Percentiles rank a stretch among this genome's conserved stretches.
phyloP scores from a whole-genome alignment of 2,113 vertebrate genomes.

The Sinocyclocheilus anophthalmus region DNA sequence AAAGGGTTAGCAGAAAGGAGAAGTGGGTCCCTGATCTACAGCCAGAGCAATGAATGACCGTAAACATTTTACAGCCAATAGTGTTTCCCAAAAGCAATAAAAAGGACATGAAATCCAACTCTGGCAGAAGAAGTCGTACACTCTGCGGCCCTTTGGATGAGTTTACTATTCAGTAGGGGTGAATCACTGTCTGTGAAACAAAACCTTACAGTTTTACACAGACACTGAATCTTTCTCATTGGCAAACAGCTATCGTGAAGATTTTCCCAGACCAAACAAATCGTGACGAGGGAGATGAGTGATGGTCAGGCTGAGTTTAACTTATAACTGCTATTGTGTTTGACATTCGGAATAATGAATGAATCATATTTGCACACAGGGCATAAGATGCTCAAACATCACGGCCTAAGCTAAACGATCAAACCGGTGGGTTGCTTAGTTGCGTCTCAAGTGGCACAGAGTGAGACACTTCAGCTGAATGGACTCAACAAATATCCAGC shows the following conservation, averaged over 20 bases:
- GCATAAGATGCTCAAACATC: conserved; percentile 28
- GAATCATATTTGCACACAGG: conserved; percentile 29
- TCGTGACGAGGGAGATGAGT: conserved; percentile 49
- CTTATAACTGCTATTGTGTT: background rate
- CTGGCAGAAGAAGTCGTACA: conserved; percentile 17
- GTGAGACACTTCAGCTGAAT: conserved; percentile 59
- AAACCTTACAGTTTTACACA: conserved; percentile 16
- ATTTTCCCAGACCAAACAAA: conserved; percentile 54
- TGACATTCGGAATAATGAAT: conserved; percentile 23
- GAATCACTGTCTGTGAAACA: conserved; percentile 31
- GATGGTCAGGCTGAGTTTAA: background rate
- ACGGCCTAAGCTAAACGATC: conserved; percentile 14
- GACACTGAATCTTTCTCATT: conserved; percentile 3
- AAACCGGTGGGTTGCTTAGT: conserved; percentile 42
- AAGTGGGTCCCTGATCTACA: conserved; percentile 78
- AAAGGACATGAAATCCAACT: conserved; percentile 73
- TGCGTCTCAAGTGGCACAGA: conserved; percentile 26
- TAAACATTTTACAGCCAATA: conserved; percentile 77
- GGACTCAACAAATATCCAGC: conserved; percentile 65
- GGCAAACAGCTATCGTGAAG: conserved; percentile 7
- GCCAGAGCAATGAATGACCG: conserved; percentile 72
- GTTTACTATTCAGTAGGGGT: conserved; percentile 20
- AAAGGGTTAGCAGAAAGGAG: conserved; percentile 47
- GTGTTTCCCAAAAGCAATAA: conserved; percentile 71
- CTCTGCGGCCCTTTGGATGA: conserved; percentile 2